Evolutionary conservation across 30 jellyfish, hydroid and myxozoan genomes (phyloP), one percentile per base, ranked within the genome.

Genomic region (Clytia hemisphaerica): DNA sequence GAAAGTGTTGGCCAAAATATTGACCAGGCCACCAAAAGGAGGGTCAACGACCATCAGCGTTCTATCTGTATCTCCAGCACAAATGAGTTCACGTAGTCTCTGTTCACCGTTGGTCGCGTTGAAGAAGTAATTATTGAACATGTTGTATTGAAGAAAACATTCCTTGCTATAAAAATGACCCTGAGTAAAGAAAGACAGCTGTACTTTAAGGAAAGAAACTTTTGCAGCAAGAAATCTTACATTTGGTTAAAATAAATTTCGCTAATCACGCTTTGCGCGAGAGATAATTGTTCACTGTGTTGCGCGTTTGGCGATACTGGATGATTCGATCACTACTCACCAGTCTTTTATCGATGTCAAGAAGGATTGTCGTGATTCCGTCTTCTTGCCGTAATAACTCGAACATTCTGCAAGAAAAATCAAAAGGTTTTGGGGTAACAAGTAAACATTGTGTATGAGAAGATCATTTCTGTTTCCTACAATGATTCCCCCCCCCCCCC

Each of bases 11-110:
- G 93, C 93, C 37, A 89, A 72, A 24, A 89, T 34, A 44, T 82
- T 72, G 75, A 89, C 48, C 68, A 89, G 34, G 33, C 95, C 98
- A 10, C 98, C 98, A 71, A 89, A 89, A n/a, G 98, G 98, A 34
- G 98, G 98, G 44, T 89, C 98, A 85, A 80, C 73, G 6, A 89
- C 93, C 42, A 89, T 45, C 28, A 79, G 86, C 1, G 79, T 45
- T 27, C 76, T 64, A 4, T 62, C 77, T 24, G 76, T 29, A n/a
- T 28, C 45, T 28, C 67, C 73, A n/a, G 63, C 65, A 14, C 26
- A 53, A 24, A 89, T 3, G 58, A 89, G 81, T 2, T 36, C 74
- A 16, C 30, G 49, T 4, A 81, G 28, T 4, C 7, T 19, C 9
- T 40, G 29, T 25, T 66, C 55, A 35, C 86, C 82, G 30, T 28